Evolutionary conservation across 1,140 invertebrate genomes (phyloP).

Genomic region (Euwallacea similis): DNA sequence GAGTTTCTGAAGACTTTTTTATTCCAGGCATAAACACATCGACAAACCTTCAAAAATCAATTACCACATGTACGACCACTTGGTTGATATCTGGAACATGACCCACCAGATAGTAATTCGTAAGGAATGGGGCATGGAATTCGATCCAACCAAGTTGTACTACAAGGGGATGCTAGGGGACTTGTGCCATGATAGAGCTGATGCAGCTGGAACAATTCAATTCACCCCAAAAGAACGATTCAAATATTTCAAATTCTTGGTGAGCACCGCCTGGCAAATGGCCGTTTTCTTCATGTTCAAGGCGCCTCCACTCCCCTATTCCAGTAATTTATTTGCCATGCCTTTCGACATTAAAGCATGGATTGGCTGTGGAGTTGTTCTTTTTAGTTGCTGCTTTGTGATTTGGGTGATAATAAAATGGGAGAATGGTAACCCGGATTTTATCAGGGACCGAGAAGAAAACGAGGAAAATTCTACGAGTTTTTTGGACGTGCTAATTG

Average conservation of each 20-base stretch:
- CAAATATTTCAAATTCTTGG: slow-evolving; percentile 32
- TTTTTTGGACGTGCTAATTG: slow-evolving; percentile 28
- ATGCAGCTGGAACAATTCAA: slow-evolving; percentile 29
- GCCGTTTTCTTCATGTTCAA: slow-evolving; percentile 62
- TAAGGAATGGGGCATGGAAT: slow-evolving; percentile 25
- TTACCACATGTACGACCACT: slow-evolving; percentile 57
- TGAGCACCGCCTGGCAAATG: slow-evolving; percentile 8
- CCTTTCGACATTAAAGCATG: slow-evolving; percentile 57
- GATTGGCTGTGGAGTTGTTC: slow-evolving; percentile 38
- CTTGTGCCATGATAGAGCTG: slow-evolving; percentile 19
- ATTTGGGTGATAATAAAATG: slow-evolving; percentile 42
- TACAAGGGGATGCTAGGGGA: slow-evolving; percentile 35
- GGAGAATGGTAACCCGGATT: slow-evolving; percentile 41
- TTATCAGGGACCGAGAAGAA: neutral
- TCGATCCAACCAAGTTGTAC: slow-evolving; percentile 14
- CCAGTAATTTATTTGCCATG: slow-evolving; percentile 64
- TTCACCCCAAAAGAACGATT: slow-evolving; percentile 21
- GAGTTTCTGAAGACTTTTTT: slow-evolving; percentile 5
- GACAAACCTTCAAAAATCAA: slow-evolving; percentile 63
- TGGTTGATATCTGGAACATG: slow-evolving; percentile 53
- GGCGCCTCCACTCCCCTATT: slow-evolving; percentile 64
- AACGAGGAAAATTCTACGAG: slow-evolving; percentile 11
- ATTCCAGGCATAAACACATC: slow-evolving; percentile 56
- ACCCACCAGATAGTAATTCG: slow-evolving; percentile 15
- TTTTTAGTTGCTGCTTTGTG: slow-evolving; percentile 20